These are phyloP conservation scores for Bugula neritina DNA, from an alignment of 2,888 invertebrate genomes.

Conservation along the genomic window DNA sequence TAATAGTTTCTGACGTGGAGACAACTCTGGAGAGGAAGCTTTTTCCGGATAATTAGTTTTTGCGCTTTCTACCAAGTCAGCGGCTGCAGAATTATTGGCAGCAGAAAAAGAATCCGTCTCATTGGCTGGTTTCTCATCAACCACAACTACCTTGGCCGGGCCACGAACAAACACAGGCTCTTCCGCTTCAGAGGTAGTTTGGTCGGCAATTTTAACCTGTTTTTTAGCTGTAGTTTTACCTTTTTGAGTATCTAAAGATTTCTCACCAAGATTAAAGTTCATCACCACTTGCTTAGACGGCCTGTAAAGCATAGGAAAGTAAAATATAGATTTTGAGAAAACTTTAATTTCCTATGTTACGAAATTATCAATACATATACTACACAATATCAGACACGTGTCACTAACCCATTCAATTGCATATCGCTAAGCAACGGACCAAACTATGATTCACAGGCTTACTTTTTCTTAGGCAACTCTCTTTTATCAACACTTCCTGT, in stretches of 20 bases:
- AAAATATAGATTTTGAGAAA: too few relatives aligned
- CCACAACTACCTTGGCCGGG: constrained; percentile 3
- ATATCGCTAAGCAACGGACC: too few relatives aligned
- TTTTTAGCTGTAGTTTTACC: background rate
- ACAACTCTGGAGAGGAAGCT: background rate
- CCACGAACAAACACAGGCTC: background rate
- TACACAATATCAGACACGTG: too few relatives aligned
- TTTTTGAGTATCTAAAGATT: background rate
- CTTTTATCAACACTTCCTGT: background rate
- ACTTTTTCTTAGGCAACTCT: background rate
- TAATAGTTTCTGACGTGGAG: constrained; percentile 2
- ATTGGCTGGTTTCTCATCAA: background rate
- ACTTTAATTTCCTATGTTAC: too few relatives aligned
- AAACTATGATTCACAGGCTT: background rate
- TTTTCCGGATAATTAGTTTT: background rate
- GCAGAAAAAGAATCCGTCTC: background rate
- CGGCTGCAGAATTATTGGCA: background rate
- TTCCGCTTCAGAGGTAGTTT: background rate
- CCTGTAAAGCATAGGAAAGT: too few relatives aligned
- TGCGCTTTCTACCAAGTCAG: background rate
- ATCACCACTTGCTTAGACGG: constrained; percentile 8
- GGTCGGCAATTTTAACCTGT: background rate
- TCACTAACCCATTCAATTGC: too few relatives aligned
- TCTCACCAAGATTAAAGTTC: constrained; percentile 10
- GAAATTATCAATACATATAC: too few relatives aligned